Evolutionary conservation across 2,888 invertebrate genomes (phyloP).

Genomic region (Zonitis immaculata): DNA sequence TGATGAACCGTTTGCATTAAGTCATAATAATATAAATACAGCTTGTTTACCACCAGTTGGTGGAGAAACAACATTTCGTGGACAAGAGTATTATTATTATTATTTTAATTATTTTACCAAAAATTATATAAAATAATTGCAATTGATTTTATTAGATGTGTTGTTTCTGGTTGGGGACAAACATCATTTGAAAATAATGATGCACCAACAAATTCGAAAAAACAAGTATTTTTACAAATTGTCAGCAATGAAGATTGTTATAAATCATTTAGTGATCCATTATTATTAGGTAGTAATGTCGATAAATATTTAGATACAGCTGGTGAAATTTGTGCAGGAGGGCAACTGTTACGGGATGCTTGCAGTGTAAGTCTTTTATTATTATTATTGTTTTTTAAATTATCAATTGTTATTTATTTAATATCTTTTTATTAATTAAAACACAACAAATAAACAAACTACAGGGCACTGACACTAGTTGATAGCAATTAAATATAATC

Average conservation of each 20-base stretch:
- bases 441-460: too few relatives aligned
- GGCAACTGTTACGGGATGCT: slow-evolving; percentile 37
- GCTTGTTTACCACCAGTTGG: slow-evolving; percentile 56
- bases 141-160: too few relatives aligned
- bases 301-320: slow-evolving; percentile 39
- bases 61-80: slow-evolving; percentile 36
- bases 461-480: too few relatives aligned
- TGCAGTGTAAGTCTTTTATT: too few relatives aligned
- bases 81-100: slow-evolving; percentile 33
- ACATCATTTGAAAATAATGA: slow-evolving; percentile 57
- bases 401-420: too few relatives aligned
- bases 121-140: too few relatives aligned
- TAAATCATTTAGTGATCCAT: slow-evolving; percentile 31
- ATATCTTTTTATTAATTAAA: too few relatives aligned
- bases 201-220: slow-evolving; percentile 56
- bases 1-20: slow-evolving; percentile 54
- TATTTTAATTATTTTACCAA: too few relatives aligned
- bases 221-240: slow-evolving; percentile 72
- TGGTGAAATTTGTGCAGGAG: slow-evolving; percentile 44
- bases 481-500: too few relatives aligned
- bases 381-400: too few relatives aligned
- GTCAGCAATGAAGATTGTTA: slow-evolving; percentile 53
- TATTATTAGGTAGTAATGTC: slow-evolving; percentile 34
- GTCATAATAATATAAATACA: slow-evolving; percentile 57
- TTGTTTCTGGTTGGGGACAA: slow-evolving; percentile 86